Evolutionary conservation across 2,797 vertebrate genomes (phyloP).

Genomic region (Nasua narica): DNA sequence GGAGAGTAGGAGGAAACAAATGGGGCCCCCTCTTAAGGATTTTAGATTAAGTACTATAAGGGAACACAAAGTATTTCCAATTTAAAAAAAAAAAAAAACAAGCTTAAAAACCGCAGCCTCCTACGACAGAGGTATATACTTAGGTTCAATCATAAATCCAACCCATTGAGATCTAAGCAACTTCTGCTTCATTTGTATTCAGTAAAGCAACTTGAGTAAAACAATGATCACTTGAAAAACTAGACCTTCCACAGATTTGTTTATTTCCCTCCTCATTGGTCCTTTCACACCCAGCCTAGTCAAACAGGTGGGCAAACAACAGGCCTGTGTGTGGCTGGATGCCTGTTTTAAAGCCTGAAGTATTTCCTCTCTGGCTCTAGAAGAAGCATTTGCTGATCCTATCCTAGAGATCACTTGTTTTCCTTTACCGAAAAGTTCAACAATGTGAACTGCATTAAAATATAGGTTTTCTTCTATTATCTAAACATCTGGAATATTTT

Average conservation of each 20-base stretch:
- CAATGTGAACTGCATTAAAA: neutral
- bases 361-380: neutral
- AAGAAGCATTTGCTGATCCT: neutral
- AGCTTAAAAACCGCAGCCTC: neutral
- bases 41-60: neutral
- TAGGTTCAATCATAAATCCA: neutral
- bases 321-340: neutral
- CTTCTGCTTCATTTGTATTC: neutral
- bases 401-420: neutral
- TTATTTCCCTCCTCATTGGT: neutral
- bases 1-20: neutral
- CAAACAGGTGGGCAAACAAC: neutral
- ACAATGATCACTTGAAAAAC: neutral
- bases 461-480: neutral
- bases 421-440: neutral
- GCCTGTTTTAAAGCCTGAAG: neutral
- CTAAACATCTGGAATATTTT: neutral
- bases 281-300: accelerated
- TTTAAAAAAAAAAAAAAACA: neutral
- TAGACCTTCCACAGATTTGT: neutral
- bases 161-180: neutral
- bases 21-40: neutral
- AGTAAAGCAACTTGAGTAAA: neutral
- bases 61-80: neutral
- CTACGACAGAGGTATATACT: neutral